Conservation (phyloP, 2,113 vertebrate genomes). For the Varanus komodoensis region DNA sequence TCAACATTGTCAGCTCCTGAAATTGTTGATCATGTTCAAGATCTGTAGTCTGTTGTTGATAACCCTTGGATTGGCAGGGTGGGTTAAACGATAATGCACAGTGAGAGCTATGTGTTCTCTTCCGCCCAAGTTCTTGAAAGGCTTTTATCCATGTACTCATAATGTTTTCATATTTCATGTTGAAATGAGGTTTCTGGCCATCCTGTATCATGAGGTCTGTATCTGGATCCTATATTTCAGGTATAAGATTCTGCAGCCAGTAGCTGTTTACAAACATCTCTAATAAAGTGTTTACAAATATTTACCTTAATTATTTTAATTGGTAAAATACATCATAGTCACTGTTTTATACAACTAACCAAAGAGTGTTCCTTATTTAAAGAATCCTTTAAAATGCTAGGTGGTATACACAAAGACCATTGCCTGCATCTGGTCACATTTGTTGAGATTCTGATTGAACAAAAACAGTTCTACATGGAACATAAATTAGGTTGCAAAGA, state of each 20-base stretch:
- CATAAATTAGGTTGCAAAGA: neutral
- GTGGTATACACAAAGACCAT: neutral
- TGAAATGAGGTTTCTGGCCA: neutral
- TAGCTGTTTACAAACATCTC: neutral
- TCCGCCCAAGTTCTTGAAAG: too few relatives aligned
- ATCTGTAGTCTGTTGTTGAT: neutral
- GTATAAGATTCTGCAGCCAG: too few relatives aligned
- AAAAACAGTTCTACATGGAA: neutral
- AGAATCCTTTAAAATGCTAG: neutral
- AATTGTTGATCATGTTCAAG: too few relatives aligned
- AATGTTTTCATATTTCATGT: neutral
- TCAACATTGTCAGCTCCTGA: too few relatives aligned
- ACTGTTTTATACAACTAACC: neutral
- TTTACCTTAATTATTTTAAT: neutral
- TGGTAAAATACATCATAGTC: neutral
- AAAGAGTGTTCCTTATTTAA: neutral
- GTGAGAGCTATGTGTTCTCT: neutral
- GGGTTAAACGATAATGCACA: neutral
- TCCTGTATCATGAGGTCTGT: neutral
- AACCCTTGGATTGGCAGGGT: neutral
- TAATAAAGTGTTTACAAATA: neutral
- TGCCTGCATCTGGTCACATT: neutral
- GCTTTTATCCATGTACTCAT: neutral
- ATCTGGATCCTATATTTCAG: neutral
- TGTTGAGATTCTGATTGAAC: neutral